phyloP scores from a whole-genome alignment of 2,113 vertebrate species.

The Dromaius novaehollandiae region DNA sequence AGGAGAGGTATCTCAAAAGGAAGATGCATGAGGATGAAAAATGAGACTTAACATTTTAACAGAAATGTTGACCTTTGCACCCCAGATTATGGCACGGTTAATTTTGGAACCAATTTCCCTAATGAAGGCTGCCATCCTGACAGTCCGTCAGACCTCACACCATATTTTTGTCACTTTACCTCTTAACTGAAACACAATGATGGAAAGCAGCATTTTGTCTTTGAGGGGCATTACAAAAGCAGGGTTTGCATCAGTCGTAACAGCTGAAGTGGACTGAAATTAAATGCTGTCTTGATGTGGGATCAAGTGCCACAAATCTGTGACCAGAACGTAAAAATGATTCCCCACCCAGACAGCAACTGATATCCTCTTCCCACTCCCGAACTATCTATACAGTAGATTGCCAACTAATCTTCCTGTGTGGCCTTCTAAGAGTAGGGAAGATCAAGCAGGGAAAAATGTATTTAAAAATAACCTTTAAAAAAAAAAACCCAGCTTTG shows the following conservation, averaged over 20 bases:
- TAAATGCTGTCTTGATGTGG: background rate
- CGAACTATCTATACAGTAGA: background rate
- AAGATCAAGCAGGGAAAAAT: background rate
- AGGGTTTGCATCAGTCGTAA: background rate
- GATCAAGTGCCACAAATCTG: background rate
- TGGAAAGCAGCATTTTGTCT: background rate
- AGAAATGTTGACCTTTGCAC: background rate
- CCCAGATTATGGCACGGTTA: background rate
- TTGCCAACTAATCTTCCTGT: background rate
- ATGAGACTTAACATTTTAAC: background rate
- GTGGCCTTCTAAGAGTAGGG: background rate
- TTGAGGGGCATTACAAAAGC: background rate
- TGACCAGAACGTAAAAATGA: background rate
- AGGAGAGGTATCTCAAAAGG: background rate
- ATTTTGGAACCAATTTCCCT: background rate
- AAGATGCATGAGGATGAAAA: background rate
- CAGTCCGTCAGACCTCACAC: background rate
- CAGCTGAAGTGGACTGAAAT: background rate
- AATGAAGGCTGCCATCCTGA: background rate
- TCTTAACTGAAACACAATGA: background rate
- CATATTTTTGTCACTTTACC: background rate
- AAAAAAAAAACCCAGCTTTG: background rate
- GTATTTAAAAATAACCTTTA: constrained; percentile 13
- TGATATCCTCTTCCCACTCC: background rate
- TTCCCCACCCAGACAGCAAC: background rate